These are phyloP conservation scores for Tetropium fuscum DNA, from an alignment of 2,888 invertebrate species.

Conservation along the genomic window DNA sequence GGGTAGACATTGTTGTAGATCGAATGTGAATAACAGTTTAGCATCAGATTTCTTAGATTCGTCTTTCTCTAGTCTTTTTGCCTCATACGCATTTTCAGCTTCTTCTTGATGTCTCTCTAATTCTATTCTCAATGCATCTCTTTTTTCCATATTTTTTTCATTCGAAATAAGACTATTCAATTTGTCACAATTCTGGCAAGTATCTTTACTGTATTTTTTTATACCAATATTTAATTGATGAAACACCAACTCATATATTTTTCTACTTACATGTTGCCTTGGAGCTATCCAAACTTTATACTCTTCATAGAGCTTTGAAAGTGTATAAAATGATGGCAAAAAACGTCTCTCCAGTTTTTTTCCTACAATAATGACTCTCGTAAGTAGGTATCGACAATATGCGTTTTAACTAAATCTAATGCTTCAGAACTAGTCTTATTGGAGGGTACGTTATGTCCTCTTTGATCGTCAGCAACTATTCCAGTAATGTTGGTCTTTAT, in stretches of 20 bases:
- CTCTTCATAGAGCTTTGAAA: too few relatives aligned
- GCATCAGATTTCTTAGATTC: neutral
- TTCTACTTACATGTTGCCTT: constrained; percentile 25
- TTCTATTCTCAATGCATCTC: neutral
- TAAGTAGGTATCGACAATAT: too few relatives aligned
- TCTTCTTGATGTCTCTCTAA: constrained; percentile 17
- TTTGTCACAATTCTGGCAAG: constrained; percentile 26
- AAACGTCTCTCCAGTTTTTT: too few relatives aligned
- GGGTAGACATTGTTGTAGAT: constrained; percentile 49
- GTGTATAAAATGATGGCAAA: neutral
- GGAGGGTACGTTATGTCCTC: too few relatives aligned
- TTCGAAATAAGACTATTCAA: constrained; percentile 9
- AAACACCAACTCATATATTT: constrained; percentile 20
- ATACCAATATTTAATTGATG: constrained; percentile 15
- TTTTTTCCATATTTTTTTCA: neutral
- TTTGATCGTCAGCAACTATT: too few relatives aligned
- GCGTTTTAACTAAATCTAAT: too few relatives aligned
- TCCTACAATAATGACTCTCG: too few relatives aligned
- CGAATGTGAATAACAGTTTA: constrained; percentile 15
- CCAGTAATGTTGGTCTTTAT: too few relatives aligned
- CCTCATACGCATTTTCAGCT: constrained; percentile 26
- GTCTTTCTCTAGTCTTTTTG: neutral
- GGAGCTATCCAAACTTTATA: too few relatives aligned
- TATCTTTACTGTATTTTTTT: constrained; percentile 27
- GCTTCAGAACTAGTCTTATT: too few relatives aligned